Base-by-base conservation (phyloP, 2,888 invertebrate genomes). In the Griposia aprilina region DNA sequence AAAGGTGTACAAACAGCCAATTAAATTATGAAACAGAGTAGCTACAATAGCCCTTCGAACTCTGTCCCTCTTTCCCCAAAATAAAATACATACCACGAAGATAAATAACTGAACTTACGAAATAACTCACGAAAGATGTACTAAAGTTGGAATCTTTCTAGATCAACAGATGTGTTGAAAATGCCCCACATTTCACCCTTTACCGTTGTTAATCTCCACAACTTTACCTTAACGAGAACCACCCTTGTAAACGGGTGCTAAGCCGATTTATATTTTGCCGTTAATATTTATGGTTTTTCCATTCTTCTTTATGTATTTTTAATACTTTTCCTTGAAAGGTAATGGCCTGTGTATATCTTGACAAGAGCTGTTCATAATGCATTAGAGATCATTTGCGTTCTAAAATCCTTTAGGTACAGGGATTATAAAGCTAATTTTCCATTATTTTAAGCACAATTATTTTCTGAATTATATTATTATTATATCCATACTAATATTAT, bases 201-300 rank as follows among this genome's bases (percentile, higher is more conserved):
- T 67, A 13, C 26, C 65, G 80, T 68, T 71, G 74, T 86, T 86
- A 84, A 82, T 86, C 80, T 84, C 72, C 63, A 63, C 73, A 86
- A 84, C 73, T 84, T 84, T 70, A 69, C 74, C 55, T 66, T 36
- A 55, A 57, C 30, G 63, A 76, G 73, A 67, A 36, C 75, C 59
- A 23, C 63, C 30, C 71, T 66, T 74, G 67, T 67, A 26, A 62
- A 75, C 50, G 68, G 59, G 65, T 57, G 77, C 26, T 75, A 23
- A 70, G 71, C 36, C 30, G 77, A 75, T 75, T 75, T 81, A 71
- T 83, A 68, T 74, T 79, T 52, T 36, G 36, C 57, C 60, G 74
- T 76, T 65, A 41, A 66, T 75, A 73, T 74, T 65, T 73, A 78
- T 69, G 36, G 62, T n/a, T 45, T 59, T 68, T 36, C 11, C 17